Evolutionary conservation across 2,113 vertebrate species (phyloP).

Genomic region (Varanus komodoensis): DNA sequence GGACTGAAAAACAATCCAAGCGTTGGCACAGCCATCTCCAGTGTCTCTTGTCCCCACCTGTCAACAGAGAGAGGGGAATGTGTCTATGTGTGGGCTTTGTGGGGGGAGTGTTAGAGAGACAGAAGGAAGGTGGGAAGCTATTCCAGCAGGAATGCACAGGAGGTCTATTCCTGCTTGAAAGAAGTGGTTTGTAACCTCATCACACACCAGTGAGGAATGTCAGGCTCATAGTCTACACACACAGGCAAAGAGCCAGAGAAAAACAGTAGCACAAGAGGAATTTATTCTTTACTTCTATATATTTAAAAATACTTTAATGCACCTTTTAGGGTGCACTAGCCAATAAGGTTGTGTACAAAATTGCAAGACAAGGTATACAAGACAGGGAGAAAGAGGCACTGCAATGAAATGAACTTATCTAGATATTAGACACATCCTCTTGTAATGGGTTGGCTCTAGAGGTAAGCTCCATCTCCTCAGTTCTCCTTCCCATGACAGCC

Average conservation of each 20-base stretch:
- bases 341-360: no score
- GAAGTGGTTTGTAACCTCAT: background rate
- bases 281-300: background rate
- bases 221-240: background rate
- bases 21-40: background rate
- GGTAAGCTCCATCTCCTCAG: no score
- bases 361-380: no score
- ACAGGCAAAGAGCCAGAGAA: background rate
- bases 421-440: no score
- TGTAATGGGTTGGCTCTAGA: no score
- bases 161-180: background rate
- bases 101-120: background rate
- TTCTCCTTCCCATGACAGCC: no score
- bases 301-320: no score
- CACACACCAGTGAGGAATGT: background rate
- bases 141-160: background rate
- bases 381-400: no score
- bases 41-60: slow-evolving; percentile 8
- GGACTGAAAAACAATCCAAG: background rate
- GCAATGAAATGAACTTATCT: no score
- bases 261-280: background rate
- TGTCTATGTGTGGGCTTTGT: no score
- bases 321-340: no score
- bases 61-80: background rate
- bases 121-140: background rate